Evolutionary conservation across 1,140 invertebrate species (phyloP), one percentile per base, ranked within the genome.

Genomic region (Hyposmocoma kahamanoa): DNA sequence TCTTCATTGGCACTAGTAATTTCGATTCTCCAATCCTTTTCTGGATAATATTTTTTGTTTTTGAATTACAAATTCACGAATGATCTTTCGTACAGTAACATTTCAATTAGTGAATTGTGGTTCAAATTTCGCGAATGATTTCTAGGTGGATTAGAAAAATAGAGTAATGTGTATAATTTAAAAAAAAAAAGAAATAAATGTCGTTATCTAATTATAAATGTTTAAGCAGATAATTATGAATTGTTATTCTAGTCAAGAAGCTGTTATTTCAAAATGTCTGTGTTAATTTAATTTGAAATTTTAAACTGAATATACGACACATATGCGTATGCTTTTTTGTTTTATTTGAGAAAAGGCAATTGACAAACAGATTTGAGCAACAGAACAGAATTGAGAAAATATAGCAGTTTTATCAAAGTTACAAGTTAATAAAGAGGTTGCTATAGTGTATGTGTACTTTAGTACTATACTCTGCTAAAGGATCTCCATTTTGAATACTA

Each of bases 231-330:
- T 59, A 61, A 66, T 59, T 65, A 67, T 56, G 49, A 71, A 68
- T 58, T 70, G 75, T 79, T 76, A 67, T 67, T 78, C 74, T 77
- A 80, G 76, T 77, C 73, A 77, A 59, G 59, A 59, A 65, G 65
- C 62, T 78, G 68, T 75, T 79, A 56, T 76, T 72, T 67, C 66
- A 54, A 56, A 58, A 56, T 65, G 51, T 70, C 55, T 63, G 68
- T 80, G 67, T 76, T 69, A 67, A 69, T 67, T 62, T 61, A 59
- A 56, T 55, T 48, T 56, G 28, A 53, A 57, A 57, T 46, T 60
- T 52, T 61, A 59, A 59, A 50, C 10, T 30, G 18, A 6, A 15
- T 36, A 15, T 36, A 36, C 18, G 32, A 36, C 32, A 36, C 32
- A n/a, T n/a, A n/a, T n/a, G 32, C 15, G 32, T 36, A 36, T 17